Base-by-base conservation (phyloP, 2,797 vertebrate species). In the Sebastes jordani region DNA sequence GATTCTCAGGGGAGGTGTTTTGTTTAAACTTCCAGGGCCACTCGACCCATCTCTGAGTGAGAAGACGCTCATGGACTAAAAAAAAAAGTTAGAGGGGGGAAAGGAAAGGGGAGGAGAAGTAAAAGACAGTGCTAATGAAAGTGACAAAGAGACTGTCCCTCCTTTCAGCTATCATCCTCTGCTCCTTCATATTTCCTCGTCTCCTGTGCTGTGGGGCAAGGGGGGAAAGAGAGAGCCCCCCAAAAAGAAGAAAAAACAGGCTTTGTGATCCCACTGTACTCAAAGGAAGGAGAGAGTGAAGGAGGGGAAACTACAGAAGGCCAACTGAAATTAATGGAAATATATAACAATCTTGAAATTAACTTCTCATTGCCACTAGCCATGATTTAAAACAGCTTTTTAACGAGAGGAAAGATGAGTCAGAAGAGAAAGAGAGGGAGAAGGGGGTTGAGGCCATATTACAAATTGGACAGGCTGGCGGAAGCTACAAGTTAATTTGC, bases 281-380 rank as follows among this genome's bases (percentile, higher is more conserved):
- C 78, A 91, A 90, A 91, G 76, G 83, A 81, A 89, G 76, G 79
- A 81, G 65, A 72, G 54, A 75, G 56, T 14, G 62, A 85, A 73
- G 55, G 71, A 84, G 81, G 59, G 72, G 68, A 80, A 89, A 78
- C 74, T 80, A 92, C 78, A 96, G 92, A 92, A 89, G 87, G 93
- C 93, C 93, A 94, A 82, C 82, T 90, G 89, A 96, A 97, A 97
- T 97, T 96, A 97, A 97, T 96, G 95, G 94, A 96, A 96, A 94
- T 96, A 95, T 95, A 97, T 96, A 95, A 96, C 93, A 90, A 97
- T 96, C 95, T 65, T 97, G 94, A 97, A 97, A 98, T 97, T 96
- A 97, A 96, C 95, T 98, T 97, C 93, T 92, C 91, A 96, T 96
- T 95, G 96, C 96, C 96, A 96, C 94, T 83, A 97, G 96, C 96